phyloP scores from a whole-genome alignment of 1,140 invertebrate species.

The Penaeus japonicus region DNA sequence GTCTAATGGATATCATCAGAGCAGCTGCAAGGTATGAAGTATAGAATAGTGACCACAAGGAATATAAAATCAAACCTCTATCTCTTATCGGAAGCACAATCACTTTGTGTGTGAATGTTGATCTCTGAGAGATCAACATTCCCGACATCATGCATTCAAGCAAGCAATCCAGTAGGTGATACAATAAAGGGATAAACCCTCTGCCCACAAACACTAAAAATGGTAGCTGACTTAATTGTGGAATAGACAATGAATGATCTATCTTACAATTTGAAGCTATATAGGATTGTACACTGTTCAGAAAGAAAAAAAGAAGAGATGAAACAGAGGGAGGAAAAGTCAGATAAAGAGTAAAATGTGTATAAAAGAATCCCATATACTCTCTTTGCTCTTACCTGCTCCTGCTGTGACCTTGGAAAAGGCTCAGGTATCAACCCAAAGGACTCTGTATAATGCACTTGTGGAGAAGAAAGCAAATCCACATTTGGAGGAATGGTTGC shows the following conservation, averaged over 20 bases:
- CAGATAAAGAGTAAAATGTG: background rate
- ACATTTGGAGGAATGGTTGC: constrained; percentile 42
- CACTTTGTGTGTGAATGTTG: too few relatives aligned
- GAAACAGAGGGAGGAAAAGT: background rate
- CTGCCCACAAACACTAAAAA: background rate
- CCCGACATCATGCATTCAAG: too few relatives aligned
- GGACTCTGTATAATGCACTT: constrained; percentile 37
- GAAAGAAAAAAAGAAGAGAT: background rate
- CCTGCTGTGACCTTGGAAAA: constrained; percentile 17
- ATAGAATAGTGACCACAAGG: too few relatives aligned
- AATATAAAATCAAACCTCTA: too few relatives aligned
- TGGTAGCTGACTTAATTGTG: background rate
- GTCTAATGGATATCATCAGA: too few relatives aligned
- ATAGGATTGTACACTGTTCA: too few relatives aligned
- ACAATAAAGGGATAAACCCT: background rate
- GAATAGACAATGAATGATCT: too few relatives aligned
- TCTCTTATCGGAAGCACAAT: too few relatives aligned
- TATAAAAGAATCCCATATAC: background rate
- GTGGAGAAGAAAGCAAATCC: constrained; percentile 28
- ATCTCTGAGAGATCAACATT: too few relatives aligned
- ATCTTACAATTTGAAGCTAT: too few relatives aligned
- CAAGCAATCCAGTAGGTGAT: background rate
- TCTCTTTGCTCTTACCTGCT: background rate
- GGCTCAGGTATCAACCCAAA: constrained; percentile 42
- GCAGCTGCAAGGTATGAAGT: too few relatives aligned